Evolutionary conservation across 2,888 invertebrate species (phyloP).

Genomic region (Lepetodrilus schrolli): DNA sequence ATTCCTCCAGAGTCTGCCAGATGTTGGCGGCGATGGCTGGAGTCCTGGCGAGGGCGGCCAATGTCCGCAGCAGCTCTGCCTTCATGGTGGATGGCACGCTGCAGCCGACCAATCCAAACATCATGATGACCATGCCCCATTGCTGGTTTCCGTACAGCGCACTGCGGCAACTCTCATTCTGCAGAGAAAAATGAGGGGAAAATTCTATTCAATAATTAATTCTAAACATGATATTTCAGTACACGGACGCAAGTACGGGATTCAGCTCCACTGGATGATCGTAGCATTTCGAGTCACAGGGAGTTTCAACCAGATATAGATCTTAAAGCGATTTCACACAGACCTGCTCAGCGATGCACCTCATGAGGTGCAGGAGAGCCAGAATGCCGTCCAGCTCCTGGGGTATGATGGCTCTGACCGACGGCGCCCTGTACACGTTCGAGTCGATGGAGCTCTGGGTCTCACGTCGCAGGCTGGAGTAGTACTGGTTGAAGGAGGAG

Average conservation of each 20-base stretch:
- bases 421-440: slow-evolving; percentile 61
- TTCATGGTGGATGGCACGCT: slow-evolving; percentile 90
- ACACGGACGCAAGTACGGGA: neutral
- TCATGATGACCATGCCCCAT: slow-evolving; percentile 87
- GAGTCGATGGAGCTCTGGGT: slow-evolving; percentile 80
- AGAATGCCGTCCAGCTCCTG: slow-evolving; percentile 90
- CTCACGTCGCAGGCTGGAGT: slow-evolving; percentile 77
- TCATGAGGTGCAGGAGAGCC: slow-evolving; percentile 86
- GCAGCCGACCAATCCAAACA: slow-evolving; percentile 90
- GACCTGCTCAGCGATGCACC: slow-evolving; percentile 81
- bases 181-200: slow-evolving; percentile 72
- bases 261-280: neutral
- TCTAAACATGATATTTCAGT: no score
- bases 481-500: slow-evolving; percentile 81
- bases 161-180: slow-evolving; percentile 87
- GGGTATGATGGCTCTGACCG: slow-evolving; percentile 80
- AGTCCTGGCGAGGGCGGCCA: slow-evolving; percentile 87
- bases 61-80: slow-evolving; percentile 85
- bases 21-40: slow-evolving; percentile 86
- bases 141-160: slow-evolving; percentile 90
- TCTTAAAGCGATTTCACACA: neutral
- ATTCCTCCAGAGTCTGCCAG: slow-evolving; percentile 83
- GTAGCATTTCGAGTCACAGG: no score
- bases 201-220: no score
- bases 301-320: neutral